A percentile compares a stretch with the other conserved stretches of the same genome.
These are phyloP conservation scores for Gymnoscopelus microlampas DNA, from an alignment of 2,797 vertebrate genomes.

Conservation along the genomic window DNA sequence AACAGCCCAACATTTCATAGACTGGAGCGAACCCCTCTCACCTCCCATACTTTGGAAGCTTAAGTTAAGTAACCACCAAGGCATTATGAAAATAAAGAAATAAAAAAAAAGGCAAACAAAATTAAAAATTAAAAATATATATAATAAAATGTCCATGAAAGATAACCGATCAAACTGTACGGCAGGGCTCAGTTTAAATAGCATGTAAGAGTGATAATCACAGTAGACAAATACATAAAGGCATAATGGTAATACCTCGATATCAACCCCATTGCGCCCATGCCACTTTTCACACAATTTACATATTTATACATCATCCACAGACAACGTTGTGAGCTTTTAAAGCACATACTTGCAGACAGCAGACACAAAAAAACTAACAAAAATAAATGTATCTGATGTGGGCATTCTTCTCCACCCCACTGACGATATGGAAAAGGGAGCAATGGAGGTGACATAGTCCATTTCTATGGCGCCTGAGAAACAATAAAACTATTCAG, in stretches of 20 bases:
- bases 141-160: slow-evolving; percentile 24
- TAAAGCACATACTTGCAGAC: slow-evolving; percentile 52
- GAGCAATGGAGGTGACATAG: slow-evolving; percentile 48
- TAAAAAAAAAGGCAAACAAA: slow-evolving; percentile 42
- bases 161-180: slow-evolving; percentile 51
- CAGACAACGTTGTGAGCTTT: slow-evolving; percentile 57
- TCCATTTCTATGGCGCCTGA: slow-evolving; percentile 35
- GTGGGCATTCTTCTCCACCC: slow-evolving; percentile 20
- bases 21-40: slow-evolving; percentile 34
- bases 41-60: slow-evolving; percentile 34
- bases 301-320: slow-evolving; percentile 67
- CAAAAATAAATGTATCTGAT: not conserved
- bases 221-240: slow-evolving; percentile 68
- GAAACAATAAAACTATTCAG: slow-evolving; percentile 1
- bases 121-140: slow-evolving; percentile 17
- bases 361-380: slow-evolving; percentile 42
- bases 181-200: slow-evolving; percentile 65
- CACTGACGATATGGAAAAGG: slow-evolving; percentile 27
- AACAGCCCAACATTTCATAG: slow-evolving; percentile 42
- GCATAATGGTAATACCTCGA: slow-evolving; percentile 63
- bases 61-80: slow-evolving; percentile 44
- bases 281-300: slow-evolving; percentile 53
- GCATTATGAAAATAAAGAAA: slow-evolving; percentile 49
- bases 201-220: slow-evolving; percentile 59
- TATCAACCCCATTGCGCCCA: slow-evolving; percentile 58